phyloP scores from a whole-genome alignment of 2,797 vertebrate species.

The Phalloptychus januarius region DNA sequence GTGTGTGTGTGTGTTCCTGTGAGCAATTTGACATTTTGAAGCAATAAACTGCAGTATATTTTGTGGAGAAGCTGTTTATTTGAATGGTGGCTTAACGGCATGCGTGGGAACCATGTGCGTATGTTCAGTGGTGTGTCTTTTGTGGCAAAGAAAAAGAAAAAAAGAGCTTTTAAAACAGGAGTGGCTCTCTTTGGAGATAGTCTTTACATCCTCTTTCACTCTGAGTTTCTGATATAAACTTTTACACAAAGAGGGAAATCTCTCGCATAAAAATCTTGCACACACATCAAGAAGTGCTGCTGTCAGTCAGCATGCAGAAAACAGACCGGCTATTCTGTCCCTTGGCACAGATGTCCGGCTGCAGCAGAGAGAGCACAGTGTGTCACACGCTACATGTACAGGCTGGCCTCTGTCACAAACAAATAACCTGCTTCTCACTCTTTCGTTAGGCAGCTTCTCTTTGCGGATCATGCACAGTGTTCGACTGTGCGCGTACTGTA shows the following conservation, averaged over 20 bases:
- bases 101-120: constrained; percentile 14
- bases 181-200: constrained; percentile 25
- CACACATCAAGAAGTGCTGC: constrained; percentile 58
- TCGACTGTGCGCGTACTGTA: constrained; percentile 20
- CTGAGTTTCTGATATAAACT: constrained; percentile 34
- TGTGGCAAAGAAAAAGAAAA: neutral
- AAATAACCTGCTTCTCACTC: constrained; percentile 47
- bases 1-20: constrained; percentile 14
- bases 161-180: constrained; percentile 31
- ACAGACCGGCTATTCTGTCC: constrained; percentile 71
- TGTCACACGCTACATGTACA: constrained; percentile 76
- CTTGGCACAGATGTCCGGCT: constrained; percentile 57
- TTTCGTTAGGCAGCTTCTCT: constrained; percentile 8
- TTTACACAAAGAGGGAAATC: constrained; percentile 16
- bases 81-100: constrained; percentile 22
- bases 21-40: constrained; percentile 36
- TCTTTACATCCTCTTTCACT: constrained; percentile 32
- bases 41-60: constrained; percentile 54
- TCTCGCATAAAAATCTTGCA: constrained; percentile 4
- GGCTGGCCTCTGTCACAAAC: constrained; percentile 68
- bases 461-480: constrained; percentile 29
- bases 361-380: constrained; percentile 70
- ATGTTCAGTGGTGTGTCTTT: neutral
- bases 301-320: constrained; percentile 68
- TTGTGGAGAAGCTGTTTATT: constrained; percentile 59